Conservation (phyloP, 2,888 invertebrate genomes). For the Pseudanteris insignis region DNA sequence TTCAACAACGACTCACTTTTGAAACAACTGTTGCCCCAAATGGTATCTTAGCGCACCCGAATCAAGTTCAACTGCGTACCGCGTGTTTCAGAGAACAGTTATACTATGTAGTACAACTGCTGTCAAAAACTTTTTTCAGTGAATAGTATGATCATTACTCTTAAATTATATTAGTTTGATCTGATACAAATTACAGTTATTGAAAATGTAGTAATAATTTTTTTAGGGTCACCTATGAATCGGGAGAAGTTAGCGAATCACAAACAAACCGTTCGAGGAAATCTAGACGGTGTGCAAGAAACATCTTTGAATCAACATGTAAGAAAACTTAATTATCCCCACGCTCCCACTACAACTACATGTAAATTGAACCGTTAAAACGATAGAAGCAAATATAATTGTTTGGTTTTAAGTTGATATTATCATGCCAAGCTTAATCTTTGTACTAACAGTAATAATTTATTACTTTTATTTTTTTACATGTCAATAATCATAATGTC, state of each 20-base stretch:
- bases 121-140: too few species aligned
- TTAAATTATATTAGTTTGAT: too few species aligned
- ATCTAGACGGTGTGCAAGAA: conserved; percentile 78
- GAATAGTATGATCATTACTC: too few species aligned
- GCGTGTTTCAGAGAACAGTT: too few species aligned
- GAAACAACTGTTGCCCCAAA: too few species aligned
- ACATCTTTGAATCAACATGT: conserved; percentile 81
- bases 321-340: conserved; percentile 67
- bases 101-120: too few species aligned
- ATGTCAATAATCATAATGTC: too few species aligned
- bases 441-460: neutral
- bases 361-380: too few species aligned
- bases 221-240: conserved; percentile 82
- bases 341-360: conserved; percentile 62
- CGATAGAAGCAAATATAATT: too few species aligned
- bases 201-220: conserved; percentile 47
- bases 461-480: neutral
- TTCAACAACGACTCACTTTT: too few species aligned
- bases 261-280: conserved; percentile 71
- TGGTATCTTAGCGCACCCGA: too few species aligned
- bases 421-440: neutral
- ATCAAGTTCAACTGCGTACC: too few species aligned
- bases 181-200: neutral
- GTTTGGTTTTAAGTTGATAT: neutral
- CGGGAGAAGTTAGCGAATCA: conserved; percentile 84